phyloP scores from a whole-genome alignment of 2,797 vertebrate species.

The Liparis tanakae region DNA sequence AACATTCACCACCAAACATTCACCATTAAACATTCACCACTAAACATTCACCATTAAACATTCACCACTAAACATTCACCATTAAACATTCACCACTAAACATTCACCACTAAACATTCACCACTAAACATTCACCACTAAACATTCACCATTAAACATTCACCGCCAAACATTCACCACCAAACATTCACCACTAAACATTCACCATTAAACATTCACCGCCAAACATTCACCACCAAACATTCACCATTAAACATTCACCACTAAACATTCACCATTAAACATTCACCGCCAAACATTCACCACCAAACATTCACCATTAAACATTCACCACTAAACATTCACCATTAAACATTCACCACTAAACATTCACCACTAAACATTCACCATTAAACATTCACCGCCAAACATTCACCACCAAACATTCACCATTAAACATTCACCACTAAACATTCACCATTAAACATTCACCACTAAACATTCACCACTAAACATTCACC shows the following conservation, averaged over 20 bases:
- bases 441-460: neutral
- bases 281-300: neutral
- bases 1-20: neutral
- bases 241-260: neutral
- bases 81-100: neutral
- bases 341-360: neutral
- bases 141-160: too few species aligned
- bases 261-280: too few species aligned
- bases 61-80: neutral
- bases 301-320: neutral
- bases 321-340: neutral
- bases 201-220: too few species aligned
- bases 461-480: neutral
- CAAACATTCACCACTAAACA: too few species aligned
- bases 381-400: too few species aligned
- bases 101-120: neutral
- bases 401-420: neutral
- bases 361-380: too few species aligned
- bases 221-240: neutral
- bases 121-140: neutral
- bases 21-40: neutral
- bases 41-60: neutral
- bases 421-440: neutral
- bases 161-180: neutral
- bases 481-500: neutral